A percentile compares a stretch with the other conserved stretches of the same genome.
These are phyloP conservation scores for Denticeps clupeoides DNA, from an alignment of 2,797 vertebrate genomes.

Conservation along the genomic window DNA sequence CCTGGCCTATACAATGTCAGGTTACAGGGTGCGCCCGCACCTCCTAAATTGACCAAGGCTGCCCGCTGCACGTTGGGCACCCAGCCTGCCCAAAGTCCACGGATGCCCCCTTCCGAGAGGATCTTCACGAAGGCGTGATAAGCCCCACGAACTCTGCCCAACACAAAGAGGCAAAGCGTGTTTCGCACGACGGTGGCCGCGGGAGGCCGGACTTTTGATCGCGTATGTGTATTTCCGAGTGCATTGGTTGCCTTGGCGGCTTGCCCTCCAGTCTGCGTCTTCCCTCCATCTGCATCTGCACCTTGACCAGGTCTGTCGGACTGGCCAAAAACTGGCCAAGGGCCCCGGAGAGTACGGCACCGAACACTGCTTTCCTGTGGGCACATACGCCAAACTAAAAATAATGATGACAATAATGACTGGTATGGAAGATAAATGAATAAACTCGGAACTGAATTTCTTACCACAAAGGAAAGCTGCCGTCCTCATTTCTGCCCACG, in stretches of 20 bases:
- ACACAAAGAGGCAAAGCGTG: no score
- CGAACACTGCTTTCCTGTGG: constrained; percentile 65
- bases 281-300: constrained; percentile 83
- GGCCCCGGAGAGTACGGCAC: constrained; percentile 64
- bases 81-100: constrained; percentile 76
- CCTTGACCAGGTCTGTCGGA: constrained; percentile 73
- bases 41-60: constrained; percentile 75
- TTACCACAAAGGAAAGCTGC: constrained; percentile 70
- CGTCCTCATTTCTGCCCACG: constrained; percentile 56
- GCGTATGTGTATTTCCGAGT: no score
- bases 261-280: constrained; percentile 66
- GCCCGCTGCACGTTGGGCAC: constrained; percentile 75
- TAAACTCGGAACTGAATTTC: neutral
- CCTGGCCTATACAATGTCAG: neutral
- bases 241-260: constrained; percentile 47
- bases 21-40: constrained; percentile 31
- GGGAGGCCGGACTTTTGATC: no score
- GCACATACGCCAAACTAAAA: neutral
- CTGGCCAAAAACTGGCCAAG: constrained; percentile 74
- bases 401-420: neutral
- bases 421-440: neutral
- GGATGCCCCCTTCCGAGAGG: constrained; percentile 63
- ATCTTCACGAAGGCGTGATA: constrained; percentile 70
- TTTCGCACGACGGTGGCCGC: no score
- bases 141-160: constrained; percentile 41